Evolutionary conservation across 2,888 invertebrate species (phyloP).

Genomic region (Protodeltote pygarga): DNA sequence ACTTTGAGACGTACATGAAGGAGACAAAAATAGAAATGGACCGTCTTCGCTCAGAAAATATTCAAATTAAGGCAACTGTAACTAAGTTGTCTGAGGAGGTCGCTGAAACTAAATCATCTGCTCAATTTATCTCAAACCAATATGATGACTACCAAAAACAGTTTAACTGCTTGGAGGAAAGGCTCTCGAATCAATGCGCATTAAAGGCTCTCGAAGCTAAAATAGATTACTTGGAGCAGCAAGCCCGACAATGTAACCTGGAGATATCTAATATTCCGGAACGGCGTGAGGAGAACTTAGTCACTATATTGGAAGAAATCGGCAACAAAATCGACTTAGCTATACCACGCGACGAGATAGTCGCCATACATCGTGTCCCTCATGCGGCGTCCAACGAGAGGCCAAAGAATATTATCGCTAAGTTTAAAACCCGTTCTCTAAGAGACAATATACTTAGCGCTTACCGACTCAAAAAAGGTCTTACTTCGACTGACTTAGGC

Average conservation of each 20-base stretch:
- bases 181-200: not conserved
- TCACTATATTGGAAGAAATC: not conserved
- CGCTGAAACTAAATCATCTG: not conserved
- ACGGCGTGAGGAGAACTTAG: not conserved
- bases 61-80: not conserved
- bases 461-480: constrained; percentile 1
- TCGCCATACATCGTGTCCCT: constrained; percentile 2
- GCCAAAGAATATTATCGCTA: constrained; percentile 2
- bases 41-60: not conserved
- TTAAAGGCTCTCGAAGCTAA: not conserved
- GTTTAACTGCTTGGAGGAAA: not conserved
- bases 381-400: not conserved
- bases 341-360: not conserved
- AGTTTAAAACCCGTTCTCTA: constrained; percentile 2
- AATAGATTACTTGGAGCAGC: not conserved
- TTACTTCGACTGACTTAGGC: not conserved
- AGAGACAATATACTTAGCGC: constrained; percentile 6
- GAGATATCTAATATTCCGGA: not conserved
- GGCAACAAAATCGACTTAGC: not conserved
- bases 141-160: not conserved
- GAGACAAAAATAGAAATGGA: constrained; percentile 22
- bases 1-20: constrained; percentile 1
- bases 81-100: not conserved
- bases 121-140: not conserved
- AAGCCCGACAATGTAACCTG: too few species aligned